Evolutionary conservation across 2,113 vertebrate genomes (phyloP), one percentile per base, ranked within the genome.

Genomic region (Crotalus horridus): DNA sequence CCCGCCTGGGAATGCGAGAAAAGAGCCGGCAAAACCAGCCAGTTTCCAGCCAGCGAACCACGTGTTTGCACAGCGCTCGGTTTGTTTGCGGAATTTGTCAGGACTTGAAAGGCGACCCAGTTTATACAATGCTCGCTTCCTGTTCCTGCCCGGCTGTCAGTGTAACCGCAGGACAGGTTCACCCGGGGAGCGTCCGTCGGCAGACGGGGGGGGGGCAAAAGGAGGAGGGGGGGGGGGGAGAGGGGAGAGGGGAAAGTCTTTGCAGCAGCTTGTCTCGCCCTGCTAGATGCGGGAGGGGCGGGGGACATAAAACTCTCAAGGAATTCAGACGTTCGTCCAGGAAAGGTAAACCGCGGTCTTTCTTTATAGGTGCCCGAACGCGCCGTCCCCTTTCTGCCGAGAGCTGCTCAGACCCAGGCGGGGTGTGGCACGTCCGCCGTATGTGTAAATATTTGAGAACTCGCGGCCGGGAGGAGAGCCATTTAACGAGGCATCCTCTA

Each of bases 91-190:
- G 95, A 90, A 21, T 96, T 23, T 93, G 95, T 95, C 95, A 91
- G 74, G 74, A 92, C 95, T 93, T 93, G 96, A 94, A 95, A 95
- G 93, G 94, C 61, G 12, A 39, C 9, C 54, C 89, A 74, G 92
- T 94, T 95, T 92, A 74, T 92, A 87, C 51, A 85, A 51, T 12
- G 26, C 92, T 59, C 0, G 91, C 95, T 96, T 96, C 94, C 95
- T 88, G 95, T 91, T 94, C 94, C 94, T 89, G 93, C 39, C 91
- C 92, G n/a, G 29, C 26, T 91, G 96, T 94, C 95, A 94, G 29
- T 90, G 89, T 13, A 33, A 93, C 96, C 95, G 51, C 95, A 93
- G 94, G 93, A 93, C 46, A 12, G 93, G 86, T 93, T 96, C 93
- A 88, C 55, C 43, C 95, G 74, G 15, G 1, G 90, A 95, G 94